These are phyloP conservation scores for Thymelicus sylvestris DNA, from an alignment of 2,888 invertebrate species.

Conservation along the genomic window DNA sequence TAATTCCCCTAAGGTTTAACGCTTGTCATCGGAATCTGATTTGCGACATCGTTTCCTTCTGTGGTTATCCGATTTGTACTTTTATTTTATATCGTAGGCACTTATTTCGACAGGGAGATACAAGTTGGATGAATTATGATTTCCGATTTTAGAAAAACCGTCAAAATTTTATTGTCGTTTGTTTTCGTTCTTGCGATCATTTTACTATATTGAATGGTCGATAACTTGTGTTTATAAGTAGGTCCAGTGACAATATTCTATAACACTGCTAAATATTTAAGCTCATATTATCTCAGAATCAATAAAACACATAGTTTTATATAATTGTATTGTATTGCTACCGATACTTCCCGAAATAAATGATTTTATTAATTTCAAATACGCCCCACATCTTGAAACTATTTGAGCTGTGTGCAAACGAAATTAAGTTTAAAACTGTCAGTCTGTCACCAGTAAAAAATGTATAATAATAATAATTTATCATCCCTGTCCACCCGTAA, in stretches of 20 bases:
- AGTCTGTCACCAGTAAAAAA: too few species aligned
- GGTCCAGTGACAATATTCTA: too few species aligned
- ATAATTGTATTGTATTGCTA: too few species aligned
- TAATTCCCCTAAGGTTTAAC: conserved; percentile 25
- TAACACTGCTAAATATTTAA: too few species aligned
- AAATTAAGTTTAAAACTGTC: too few species aligned
- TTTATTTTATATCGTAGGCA: neutral
- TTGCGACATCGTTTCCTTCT: conserved; percentile 12
- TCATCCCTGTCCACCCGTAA: neutral
- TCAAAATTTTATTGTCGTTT: neutral
- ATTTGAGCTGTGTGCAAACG: too few species aligned
- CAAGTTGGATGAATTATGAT: neutral
- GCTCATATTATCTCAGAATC: too few species aligned
- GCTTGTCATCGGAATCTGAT: conserved; percentile 30
- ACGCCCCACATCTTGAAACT: too few species aligned
- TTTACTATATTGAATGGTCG: neutral
- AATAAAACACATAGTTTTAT: too few species aligned
- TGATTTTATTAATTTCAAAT: too few species aligned
- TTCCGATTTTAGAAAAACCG: neutral
- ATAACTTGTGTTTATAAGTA: neutral
- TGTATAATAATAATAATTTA: too few species aligned
- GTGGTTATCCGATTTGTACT: conserved; percentile 7
- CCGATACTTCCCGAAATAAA: too few species aligned
- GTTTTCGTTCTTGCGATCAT: neutral
- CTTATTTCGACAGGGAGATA: conserved; percentile 1